A percentile compares a stretch with the other conserved stretches of the same genome.
phyloP scores from a whole-genome alignment of 1,140 invertebrate genomes.

The Drosophila aff. region DNA sequence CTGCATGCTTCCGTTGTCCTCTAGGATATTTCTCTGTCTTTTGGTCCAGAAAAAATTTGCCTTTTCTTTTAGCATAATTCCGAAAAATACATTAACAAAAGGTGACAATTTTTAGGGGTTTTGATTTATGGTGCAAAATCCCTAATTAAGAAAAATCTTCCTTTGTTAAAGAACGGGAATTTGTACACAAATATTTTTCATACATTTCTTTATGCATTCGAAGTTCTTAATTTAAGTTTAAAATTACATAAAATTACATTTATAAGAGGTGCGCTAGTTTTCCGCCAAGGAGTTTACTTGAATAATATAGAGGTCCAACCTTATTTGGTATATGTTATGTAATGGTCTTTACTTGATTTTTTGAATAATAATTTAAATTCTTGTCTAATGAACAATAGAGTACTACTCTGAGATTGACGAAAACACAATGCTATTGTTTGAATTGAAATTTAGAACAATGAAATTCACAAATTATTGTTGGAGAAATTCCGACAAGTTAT shows the following conservation, averaged over 20 bases:
- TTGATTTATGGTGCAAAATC: conserved; percentile 29
- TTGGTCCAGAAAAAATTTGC: conserved; percentile 1
- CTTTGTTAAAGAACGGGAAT: neutral
- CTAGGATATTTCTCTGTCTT: conserved; percentile 13
- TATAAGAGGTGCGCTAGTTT: too few relatives aligned
- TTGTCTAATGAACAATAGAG: neutral
- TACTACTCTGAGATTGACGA: neutral
- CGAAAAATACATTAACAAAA: conserved; percentile 13
- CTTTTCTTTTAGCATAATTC: conserved; percentile 47
- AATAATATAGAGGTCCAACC: too few relatives aligned
- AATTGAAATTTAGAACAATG: neutral
- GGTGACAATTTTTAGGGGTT: conserved; percentile 6
- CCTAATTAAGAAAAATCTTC: neutral
- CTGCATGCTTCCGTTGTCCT: conserved; percentile 49
- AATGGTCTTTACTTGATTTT: neutral
- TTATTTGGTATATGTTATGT: too few relatives aligned
- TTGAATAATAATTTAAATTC: neutral
- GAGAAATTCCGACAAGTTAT: neutral
- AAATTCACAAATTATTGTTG: neutral
- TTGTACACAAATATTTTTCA: neutral
- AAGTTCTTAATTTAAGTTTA: neutral
- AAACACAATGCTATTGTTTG: neutral
- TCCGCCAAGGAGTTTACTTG: too few relatives aligned
- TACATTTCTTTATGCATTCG: neutral
- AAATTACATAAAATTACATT: too few relatives aligned